These are phyloP conservation scores for Torymus auratus DNA, from an alignment of 2,888 invertebrate species.

Conservation along the genomic window DNA sequence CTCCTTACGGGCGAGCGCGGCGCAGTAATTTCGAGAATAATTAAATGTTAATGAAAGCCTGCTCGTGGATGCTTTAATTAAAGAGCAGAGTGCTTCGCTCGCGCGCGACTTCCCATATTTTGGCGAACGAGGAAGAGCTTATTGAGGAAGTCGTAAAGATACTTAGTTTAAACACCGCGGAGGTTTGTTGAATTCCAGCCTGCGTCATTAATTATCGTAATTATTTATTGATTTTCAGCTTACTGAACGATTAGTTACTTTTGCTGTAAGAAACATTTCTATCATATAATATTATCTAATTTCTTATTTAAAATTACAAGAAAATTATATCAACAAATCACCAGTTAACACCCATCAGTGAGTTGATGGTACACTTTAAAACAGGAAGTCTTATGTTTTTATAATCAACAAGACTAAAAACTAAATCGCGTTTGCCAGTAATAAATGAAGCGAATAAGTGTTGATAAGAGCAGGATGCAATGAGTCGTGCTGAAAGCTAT, in stretches of 20 bases:
- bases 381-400: background rate
- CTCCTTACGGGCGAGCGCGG: background rate
- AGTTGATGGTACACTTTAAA: no score
- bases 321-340: no score
- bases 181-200: background rate
- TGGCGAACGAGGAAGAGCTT: slow-evolving; percentile 19
- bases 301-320: no score
- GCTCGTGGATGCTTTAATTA: slow-evolving; percentile 15
- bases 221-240: slow-evolving; percentile 1
- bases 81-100: slow-evolving; percentile 11
- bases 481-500: background rate
- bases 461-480: background rate
- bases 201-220: slow-evolving; percentile 10
- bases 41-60: slow-evolving; percentile 40
- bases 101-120: slow-evolving; percentile 33
- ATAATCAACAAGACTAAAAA: background rate
- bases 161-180: no score
- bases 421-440: background rate
- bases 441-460: slow-evolving; percentile 5
- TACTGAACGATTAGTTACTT: no score
- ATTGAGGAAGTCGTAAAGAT: slow-evolving; percentile 26
- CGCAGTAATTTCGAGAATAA: slow-evolving; percentile 22
- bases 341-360: no score
- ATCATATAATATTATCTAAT: no score
- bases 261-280: no score